phyloP scores from a whole-genome alignment of 2,113 vertebrate genomes.

The Cyanoramphus novaezelandiae region DNA sequence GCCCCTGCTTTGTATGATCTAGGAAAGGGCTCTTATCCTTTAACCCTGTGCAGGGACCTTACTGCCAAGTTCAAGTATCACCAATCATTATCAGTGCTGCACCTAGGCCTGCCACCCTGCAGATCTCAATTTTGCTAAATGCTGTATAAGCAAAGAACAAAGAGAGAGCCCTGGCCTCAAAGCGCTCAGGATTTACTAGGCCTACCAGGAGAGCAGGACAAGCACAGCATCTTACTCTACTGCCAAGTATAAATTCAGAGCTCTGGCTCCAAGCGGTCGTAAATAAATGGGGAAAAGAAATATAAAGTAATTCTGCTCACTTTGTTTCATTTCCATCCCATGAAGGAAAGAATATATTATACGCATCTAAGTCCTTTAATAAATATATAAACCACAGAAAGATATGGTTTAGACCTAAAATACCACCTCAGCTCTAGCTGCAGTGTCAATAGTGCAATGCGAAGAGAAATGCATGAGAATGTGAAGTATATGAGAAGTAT shows the following conservation, averaged over 20 bases:
- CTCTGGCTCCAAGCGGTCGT: background rate
- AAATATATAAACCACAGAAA: background rate
- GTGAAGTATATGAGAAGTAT: background rate
- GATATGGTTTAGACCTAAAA: background rate
- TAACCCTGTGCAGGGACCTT: background rate
- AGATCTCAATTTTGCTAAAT: background rate
- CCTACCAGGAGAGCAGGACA: conserved; percentile 29
- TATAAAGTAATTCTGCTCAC: background rate
- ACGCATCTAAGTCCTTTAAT: background rate
- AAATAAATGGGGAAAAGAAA: conserved; percentile 24
- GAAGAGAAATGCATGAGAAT: background rate
- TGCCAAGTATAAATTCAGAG: conserved; percentile 39
- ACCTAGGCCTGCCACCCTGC: background rate
- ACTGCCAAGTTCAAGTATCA: background rate
- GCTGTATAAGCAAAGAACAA: conserved; percentile 9
- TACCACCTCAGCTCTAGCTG: background rate
- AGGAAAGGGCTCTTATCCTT: background rate
- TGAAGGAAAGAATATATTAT: conserved; percentile 9
- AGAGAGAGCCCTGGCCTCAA: background rate
- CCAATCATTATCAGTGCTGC: background rate
- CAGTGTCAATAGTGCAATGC: background rate
- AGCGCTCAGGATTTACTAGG: conserved; percentile 30
- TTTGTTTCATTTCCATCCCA: conserved; percentile 17
- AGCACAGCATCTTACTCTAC: conserved; percentile 21
- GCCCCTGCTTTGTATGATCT: background rate